Percentiles rank a stretch among this genome's conserved stretches.
Evolutionary conservation across 2,888 invertebrate genomes (phyloP).

Genomic region (Caenorhabditis sp.): DNA sequence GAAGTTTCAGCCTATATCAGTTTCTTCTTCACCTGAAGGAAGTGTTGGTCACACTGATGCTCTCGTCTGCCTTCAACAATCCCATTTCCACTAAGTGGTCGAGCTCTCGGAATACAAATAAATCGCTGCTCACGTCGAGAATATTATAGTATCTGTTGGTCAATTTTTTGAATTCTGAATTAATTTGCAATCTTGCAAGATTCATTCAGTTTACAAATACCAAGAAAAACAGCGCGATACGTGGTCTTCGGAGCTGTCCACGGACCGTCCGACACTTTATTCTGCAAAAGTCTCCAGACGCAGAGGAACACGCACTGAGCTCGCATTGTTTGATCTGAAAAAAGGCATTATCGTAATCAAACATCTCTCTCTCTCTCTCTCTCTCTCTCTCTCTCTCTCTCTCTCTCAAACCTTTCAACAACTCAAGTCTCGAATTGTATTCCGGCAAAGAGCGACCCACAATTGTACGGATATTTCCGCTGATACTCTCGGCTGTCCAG

Average conservation of each 20-base stretch:
- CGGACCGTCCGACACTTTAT: slow-evolving; percentile 15
- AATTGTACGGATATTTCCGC: background rate
- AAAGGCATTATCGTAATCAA: background rate
- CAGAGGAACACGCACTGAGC: slow-evolving; percentile 48
- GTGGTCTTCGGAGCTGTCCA: slow-evolving; percentile 5
- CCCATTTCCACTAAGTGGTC: slow-evolving; percentile 54
- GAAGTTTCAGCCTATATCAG: background rate
- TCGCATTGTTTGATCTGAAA: slow-evolving; percentile 43
- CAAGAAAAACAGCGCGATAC: slow-evolving; percentile 45
- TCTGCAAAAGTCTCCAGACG: slow-evolving; percentile 18
- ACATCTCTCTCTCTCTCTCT: background rate
- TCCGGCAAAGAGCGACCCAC: background rate
- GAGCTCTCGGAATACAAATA: slow-evolving; percentile 49
- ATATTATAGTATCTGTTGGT: slow-evolving; percentile 8
- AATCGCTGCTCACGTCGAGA: slow-evolving; percentile 39
- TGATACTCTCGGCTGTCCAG: background rate
- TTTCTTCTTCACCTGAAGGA: slow-evolving; percentile 37
- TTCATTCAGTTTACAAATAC: too few relatives aligned
- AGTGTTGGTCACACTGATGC: slow-evolving; percentile 30
- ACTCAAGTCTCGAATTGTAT: background rate
- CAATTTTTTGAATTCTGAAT: slow-evolving; percentile 45
- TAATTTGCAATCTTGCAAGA: background rate
- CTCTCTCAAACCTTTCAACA: slow-evolving; percentile 22
- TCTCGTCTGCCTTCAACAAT: slow-evolving; percentile 37
- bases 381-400: background rate